Conservation (phyloP, 2,797 vertebrate species). For the Meriones psammophilus region DNA sequence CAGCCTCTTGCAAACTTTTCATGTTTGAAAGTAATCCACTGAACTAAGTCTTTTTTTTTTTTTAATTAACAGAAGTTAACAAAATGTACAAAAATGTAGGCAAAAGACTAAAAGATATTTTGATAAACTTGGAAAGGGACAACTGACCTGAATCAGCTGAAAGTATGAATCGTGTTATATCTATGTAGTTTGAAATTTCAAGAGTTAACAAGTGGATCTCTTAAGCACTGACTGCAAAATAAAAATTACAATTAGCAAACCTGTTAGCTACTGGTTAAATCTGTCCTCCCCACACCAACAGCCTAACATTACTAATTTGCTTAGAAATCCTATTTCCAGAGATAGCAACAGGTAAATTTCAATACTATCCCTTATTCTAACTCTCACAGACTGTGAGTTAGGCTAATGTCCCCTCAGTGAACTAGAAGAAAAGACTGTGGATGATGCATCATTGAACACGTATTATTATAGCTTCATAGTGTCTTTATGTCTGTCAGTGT, state of each 20-base stretch:
- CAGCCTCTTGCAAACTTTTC: conserved; percentile 50
- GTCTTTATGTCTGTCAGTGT: neutral
- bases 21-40: conserved; percentile 59
- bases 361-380: neutral
- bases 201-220: conserved; percentile 55
- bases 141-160: conserved; percentile 22
- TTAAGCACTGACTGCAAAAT: conserved; percentile 47
- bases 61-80: conserved; percentile 35
- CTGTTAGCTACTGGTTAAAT: neutral
- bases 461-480: conserved; percentile 53
- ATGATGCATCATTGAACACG: conserved; percentile 51
- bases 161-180: conserved; percentile 47
- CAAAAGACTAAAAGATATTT: conserved; percentile 49
- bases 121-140: conserved; percentile 30
- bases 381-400: conserved; percentile 56
- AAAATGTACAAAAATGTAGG: conserved; percentile 18
- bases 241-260: conserved; percentile 18
- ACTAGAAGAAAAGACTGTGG: conserved; percentile 52
- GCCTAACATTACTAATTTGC: conserved; percentile 60
- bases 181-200: conserved; percentile 32
- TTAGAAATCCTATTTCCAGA: conserved; percentile 67
- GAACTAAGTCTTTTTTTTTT: neutral
- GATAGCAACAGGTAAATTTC: conserved; percentile 50
- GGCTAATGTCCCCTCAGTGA: conserved; percentile 28
- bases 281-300: neutral